A percentile compares a stretch with the other conserved stretches of the same genome.
phyloP scores from a whole-genome alignment of 2,888 invertebrate genomes.

The Drosophila sordidula region DNA sequence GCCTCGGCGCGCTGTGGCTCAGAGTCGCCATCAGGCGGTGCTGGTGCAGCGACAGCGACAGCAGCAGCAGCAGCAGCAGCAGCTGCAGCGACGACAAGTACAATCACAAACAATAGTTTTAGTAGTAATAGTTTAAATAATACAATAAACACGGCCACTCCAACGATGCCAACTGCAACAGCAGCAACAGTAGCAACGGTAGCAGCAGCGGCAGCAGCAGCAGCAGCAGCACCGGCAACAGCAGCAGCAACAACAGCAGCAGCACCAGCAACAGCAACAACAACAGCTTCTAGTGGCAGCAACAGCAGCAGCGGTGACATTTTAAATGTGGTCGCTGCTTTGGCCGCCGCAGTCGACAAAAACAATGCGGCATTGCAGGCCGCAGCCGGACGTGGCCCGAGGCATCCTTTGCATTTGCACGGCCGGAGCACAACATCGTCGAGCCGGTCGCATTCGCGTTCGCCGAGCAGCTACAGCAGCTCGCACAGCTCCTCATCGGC shows the following conservation, averaged over 20 bases:
- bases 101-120: constrained; percentile 84
- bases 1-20: constrained; percentile 85
- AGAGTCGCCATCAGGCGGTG: constrained; percentile 84
- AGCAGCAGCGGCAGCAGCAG: constrained; percentile 25
- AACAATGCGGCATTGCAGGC: constrained; percentile 64
- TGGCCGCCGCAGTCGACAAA: constrained; percentile 63
- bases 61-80: constrained; percentile 41
- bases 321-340: constrained; percentile 81
- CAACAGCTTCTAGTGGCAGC: constrained; percentile 21
- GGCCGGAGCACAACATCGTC: constrained; percentile 86
- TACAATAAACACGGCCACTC: constrained; percentile 77
- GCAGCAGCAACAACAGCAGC: constrained; percentile 37
- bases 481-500: constrained; percentile 84
- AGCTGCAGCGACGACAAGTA: constrained; percentile 73
- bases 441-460: constrained; percentile 87
- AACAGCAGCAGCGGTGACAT: constrained; percentile 68
- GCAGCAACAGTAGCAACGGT: constrained; percentile 35
- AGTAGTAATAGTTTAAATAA: constrained; percentile 84
- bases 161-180: constrained; percentile 65
- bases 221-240: constrained; percentile 38
- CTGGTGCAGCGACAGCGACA: constrained; percentile 3
- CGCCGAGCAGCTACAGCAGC: constrained; percentile 85
- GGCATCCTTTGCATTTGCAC: constrained; percentile 79
- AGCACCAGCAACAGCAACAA: constrained; percentile 29
- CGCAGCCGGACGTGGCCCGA: constrained; percentile 62